A percentile compares a stretch with the other conserved stretches of the same genome.
These are phyloP conservation scores for Enteromius viviparus DNA, from an alignment of 2,797 vertebrate genomes.

Conservation along the genomic window DNA sequence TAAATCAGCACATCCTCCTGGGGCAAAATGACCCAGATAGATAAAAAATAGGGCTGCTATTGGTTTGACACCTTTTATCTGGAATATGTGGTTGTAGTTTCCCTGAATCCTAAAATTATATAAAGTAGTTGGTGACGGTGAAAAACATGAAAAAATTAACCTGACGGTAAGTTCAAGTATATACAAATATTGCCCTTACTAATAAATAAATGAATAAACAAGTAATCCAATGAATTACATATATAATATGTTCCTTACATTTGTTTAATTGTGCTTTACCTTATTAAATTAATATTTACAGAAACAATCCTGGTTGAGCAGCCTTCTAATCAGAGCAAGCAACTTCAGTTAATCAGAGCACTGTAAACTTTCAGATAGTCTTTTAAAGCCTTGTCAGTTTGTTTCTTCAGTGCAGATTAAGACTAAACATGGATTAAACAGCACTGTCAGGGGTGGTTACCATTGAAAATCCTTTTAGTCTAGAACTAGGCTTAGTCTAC, in stretches of 20 bases:
- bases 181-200: not conserved
- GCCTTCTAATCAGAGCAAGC: not conserved
- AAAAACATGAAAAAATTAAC: not conserved
- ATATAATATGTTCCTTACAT: not conserved
- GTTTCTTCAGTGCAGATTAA: conserved; percentile 15
- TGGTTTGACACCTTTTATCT: not conserved
- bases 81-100: not conserved
- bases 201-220: not conserved
- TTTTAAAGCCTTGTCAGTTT: not conserved
- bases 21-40: not conserved
- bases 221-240: no score
- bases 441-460: not conserved
- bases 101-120: not conserved
- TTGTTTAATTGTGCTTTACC: not conserved
- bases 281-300: not conserved
- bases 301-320: not conserved
- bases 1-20: not conserved
- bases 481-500: conserved; percentile 10
- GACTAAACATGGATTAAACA: conserved; percentile 15
- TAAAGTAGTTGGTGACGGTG: not conserved
- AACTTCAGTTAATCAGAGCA: not conserved
- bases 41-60: not conserved
- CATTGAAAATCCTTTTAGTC: conserved; percentile 3
- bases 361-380: not conserved
- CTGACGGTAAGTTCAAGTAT: no score